Evolutionary conservation across 2,113 vertebrate genomes (phyloP).

Genomic region (Semicossyphus pulcher): DNA sequence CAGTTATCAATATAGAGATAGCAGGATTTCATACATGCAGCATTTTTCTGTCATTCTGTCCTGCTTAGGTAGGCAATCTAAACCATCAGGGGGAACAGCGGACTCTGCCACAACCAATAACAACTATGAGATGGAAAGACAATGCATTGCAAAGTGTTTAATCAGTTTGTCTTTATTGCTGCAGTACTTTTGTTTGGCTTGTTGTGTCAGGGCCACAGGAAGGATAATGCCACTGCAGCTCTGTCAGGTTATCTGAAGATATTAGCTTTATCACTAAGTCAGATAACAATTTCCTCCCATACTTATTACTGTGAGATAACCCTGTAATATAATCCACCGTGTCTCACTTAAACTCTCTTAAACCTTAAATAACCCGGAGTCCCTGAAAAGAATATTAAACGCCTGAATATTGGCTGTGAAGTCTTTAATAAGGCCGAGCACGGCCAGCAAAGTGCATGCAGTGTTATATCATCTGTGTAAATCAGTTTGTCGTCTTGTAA

Average conservation of each 20-base stretch:
- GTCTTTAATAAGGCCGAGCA: not conserved
- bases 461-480: not conserved
- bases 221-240: not conserved
- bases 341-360: no score
- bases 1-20: not conserved
- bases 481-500: no score
- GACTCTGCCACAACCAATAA: no score
- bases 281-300: slow-evolving; percentile 7
- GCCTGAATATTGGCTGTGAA: not conserved
- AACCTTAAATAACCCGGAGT: not conserved
- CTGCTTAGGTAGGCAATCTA: no score
- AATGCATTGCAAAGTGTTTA: not conserved
- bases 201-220: not conserved
- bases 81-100: no score
- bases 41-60: not conserved
- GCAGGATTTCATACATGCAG: not conserved
- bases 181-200: not conserved
- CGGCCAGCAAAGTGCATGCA: not conserved
- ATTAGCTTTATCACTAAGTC: not conserved
- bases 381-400: not conserved
- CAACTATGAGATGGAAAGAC: no score
- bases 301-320: not conserved
- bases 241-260: slow-evolving; percentile 20
- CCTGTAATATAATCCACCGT: not conserved
- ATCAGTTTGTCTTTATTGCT: not conserved